These are phyloP conservation scores for Anoplopoma fimbria DNA, from an alignment of 2,113 vertebrate species.

Conservation along the genomic window DNA sequence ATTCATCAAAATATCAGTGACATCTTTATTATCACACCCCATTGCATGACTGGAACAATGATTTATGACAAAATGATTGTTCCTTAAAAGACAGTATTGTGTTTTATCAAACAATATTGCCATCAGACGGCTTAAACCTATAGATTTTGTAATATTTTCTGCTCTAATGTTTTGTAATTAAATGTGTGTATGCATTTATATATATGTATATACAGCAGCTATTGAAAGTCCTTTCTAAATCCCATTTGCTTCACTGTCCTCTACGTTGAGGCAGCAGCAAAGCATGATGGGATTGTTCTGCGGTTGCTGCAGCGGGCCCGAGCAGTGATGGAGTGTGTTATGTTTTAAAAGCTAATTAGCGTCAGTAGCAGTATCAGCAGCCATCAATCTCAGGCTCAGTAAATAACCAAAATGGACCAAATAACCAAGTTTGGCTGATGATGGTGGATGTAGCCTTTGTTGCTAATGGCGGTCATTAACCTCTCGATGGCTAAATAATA, in stretches of 20 bases:
- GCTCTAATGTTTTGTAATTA: not conserved
- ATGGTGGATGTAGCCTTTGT: conserved; percentile 93
- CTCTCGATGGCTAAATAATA: conserved; percentile 91
- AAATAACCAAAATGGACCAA: conserved; percentile 99
- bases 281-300: conserved; percentile 87
- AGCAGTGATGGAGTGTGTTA: conserved; percentile 98
- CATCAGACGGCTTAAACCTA: not conserved
- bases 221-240: conserved; percentile 71
- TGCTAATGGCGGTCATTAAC: conserved; percentile 92
- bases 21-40: not conserved
- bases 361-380: conserved; percentile 90
- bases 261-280: conserved; percentile 84
- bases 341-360: conserved; percentile 99
- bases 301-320: conserved; percentile 87
- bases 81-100: too few species aligned
- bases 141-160: not conserved
- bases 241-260: conserved; percentile 83
- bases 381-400: conserved; percentile 96
- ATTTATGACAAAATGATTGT: not conserved
- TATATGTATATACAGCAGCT: not conserved
- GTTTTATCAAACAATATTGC: not conserved
- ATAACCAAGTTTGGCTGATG: conserved; percentile 98
- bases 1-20: too few species aligned
- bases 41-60: not conserved
- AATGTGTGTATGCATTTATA: not conserved